Evolutionary conservation across 2,888 invertebrate species (phyloP).

Genomic region (Amaurobius ferox): DNA sequence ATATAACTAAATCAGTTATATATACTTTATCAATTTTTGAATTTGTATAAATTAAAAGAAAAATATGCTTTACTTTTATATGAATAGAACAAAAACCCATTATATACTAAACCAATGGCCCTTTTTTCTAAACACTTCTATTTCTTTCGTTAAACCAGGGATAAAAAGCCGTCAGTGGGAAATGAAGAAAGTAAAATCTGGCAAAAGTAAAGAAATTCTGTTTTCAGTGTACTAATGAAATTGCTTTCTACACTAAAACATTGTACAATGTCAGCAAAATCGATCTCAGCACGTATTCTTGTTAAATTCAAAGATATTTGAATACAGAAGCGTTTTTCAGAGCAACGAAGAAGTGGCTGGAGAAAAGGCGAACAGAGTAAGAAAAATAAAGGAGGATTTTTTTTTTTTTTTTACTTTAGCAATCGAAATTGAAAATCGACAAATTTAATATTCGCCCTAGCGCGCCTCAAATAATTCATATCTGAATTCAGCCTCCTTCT

Average conservation of each 20-base stretch:
- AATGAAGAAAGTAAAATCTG: conserved; percentile 26
- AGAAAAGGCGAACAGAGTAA: background rate
- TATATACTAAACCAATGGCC: too few species aligned
- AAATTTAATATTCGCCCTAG: conserved; percentile 49
- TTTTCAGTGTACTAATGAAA: conserved; percentile 52
- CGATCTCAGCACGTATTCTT: conserved; percentile 33
- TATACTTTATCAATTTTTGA: too few species aligned
- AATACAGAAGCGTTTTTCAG: conserved; percentile 38
- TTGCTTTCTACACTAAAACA: conserved; percentile 42
- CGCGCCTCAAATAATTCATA: conserved; percentile 23
- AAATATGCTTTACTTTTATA: too few species aligned
- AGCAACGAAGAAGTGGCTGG: background rate
- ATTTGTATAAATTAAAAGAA: too few species aligned
- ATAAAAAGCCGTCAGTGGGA: background rate
- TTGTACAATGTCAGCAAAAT: conserved; percentile 34
- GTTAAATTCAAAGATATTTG: conserved; percentile 36
- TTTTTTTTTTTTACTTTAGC: conserved; percentile 4
- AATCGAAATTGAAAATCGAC: conserved; percentile 53
- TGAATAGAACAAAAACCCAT: too few species aligned
- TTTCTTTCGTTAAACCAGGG: background rate
- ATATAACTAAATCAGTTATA: too few species aligned
- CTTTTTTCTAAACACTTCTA: too few species aligned
- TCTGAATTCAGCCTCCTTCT: background rate
- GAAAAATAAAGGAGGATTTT: conserved; percentile 18
- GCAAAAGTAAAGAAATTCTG: background rate